Conservation (phyloP, 2,797 vertebrate species). For the Enteromius fasciolatus region DNA sequence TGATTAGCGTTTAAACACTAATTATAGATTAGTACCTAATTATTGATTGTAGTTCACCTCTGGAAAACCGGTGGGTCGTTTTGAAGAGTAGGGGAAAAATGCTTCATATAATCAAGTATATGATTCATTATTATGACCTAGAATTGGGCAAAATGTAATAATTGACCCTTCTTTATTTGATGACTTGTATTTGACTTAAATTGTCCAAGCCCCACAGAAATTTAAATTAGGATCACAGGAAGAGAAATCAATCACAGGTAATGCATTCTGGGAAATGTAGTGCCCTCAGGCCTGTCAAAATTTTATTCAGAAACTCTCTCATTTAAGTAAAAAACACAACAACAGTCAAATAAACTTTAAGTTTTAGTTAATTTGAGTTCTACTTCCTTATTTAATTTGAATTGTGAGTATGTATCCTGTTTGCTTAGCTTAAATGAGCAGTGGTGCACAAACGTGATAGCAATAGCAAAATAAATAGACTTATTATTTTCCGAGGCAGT, state of each 20-base stretch:
- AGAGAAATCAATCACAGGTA: neutral
- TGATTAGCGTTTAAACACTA: neutral
- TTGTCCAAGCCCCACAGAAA: neutral
- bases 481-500: neutral
- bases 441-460: neutral
- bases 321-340: too few species aligned
- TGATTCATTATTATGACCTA: neutral
- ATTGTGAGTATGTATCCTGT: neutral
- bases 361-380: neutral
- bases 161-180: neutral
- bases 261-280: slow-evolving; percentile 2
- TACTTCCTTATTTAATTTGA: neutral
- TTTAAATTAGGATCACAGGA: neutral
- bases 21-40: neutral
- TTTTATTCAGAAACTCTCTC: neutral
- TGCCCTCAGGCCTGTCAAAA: neutral
- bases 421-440: neutral
- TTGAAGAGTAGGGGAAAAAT: neutral
- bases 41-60: slow-evolving; percentile 8
- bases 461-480: neutral
- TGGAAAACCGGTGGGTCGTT: neutral
- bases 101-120: too few species aligned
- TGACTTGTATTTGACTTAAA: slow-evolving; percentile 5
- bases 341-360: neutral
- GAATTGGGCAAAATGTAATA: neutral